Percentiles rank a stretch among this genome's conserved stretches.
Conservation (phyloP, 1,140 invertebrate species). For the Grapholita molesta region DNA sequence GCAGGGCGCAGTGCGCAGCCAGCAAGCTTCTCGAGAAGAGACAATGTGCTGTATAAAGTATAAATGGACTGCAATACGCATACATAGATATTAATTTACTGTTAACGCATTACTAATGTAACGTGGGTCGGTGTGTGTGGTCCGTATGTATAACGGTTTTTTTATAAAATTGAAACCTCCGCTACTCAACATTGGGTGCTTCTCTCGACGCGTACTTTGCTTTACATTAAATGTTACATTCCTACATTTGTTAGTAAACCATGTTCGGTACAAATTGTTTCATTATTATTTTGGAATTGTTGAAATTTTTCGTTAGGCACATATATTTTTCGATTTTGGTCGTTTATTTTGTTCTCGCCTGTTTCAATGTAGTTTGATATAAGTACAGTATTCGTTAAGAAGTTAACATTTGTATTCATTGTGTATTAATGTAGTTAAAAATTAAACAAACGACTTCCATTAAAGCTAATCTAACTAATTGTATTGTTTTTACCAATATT, state of each 20-base stretch:
- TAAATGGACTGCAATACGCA: conserved; percentile 61
- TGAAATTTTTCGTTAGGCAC: conserved; percentile 57
- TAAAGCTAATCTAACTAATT: conserved; percentile 11
- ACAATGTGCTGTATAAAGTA: conserved; percentile 45
- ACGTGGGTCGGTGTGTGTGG: conserved; percentile 62
- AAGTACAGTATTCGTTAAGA: conserved; percentile 47
- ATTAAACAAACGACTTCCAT: conserved; percentile 16
- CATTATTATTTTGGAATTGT: conserved; percentile 53
- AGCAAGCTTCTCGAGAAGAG: conserved; percentile 49
- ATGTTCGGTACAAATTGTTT: conserved; percentile 32
- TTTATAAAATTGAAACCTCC: conserved; percentile 17
- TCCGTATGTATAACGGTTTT: conserved; percentile 48
- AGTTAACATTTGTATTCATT: conserved; percentile 28
- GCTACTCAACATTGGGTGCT: conserved; percentile 54
- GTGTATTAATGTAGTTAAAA: conserved; percentile 21
- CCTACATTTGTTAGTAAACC: conserved; percentile 41
- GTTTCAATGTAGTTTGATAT: conserved; percentile 50
- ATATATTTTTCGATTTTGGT: conserved; percentile 75
- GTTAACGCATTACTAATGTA: conserved; percentile 60
- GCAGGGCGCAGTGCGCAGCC: conserved; percentile 46
- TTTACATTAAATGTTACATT: conserved; percentile 54
- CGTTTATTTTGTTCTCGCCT: conserved; percentile 57
- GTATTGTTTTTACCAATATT: not conserved
- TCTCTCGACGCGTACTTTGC: conserved; percentile 36
- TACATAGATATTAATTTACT: conserved; percentile 62